phyloP scores from a whole-genome alignment of 2,888 invertebrate species.

The Lacanobia wlatinum region DNA sequence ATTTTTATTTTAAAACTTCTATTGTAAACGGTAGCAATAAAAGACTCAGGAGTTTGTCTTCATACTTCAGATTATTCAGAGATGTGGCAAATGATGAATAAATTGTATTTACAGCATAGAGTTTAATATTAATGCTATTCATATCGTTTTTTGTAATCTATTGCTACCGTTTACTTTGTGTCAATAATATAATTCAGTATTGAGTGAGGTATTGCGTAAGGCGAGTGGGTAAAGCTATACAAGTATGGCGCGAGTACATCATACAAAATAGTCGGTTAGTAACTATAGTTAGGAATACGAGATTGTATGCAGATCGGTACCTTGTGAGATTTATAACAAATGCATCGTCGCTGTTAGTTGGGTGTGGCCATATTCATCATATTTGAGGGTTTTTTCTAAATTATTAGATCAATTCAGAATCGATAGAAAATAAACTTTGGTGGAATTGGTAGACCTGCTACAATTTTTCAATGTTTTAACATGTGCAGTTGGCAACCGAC shows the following conservation, averaged over 20 bases:
- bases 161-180: constrained; percentile 34
- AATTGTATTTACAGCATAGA: neutral
- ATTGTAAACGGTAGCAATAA: constrained; percentile 32
- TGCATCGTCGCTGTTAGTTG: constrained; percentile 30
- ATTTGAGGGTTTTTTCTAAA: no score
- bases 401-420: no score
- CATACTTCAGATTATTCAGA: neutral
- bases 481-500: no score
- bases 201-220: constrained; percentile 78
- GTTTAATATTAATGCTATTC: neutral
- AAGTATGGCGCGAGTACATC: constrained; percentile 68
- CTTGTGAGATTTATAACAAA: constrained; percentile 50
- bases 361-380: neutral
- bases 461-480: no score
- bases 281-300: constrained; percentile 67
- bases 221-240: constrained; percentile 74
- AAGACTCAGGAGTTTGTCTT: neutral
- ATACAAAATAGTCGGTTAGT: constrained; percentile 71
- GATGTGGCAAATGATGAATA: neutral
- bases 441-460: no score
- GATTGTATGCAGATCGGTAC: constrained; percentile 67
- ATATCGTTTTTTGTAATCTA: neutral
- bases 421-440: no score
- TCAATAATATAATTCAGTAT: constrained; percentile 49
- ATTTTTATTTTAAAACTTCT: constrained; percentile 47